Evolutionary conservation across 1,140 invertebrate genomes (phyloP).

Genomic region (Camponotus pennsylvanicus): DNA sequence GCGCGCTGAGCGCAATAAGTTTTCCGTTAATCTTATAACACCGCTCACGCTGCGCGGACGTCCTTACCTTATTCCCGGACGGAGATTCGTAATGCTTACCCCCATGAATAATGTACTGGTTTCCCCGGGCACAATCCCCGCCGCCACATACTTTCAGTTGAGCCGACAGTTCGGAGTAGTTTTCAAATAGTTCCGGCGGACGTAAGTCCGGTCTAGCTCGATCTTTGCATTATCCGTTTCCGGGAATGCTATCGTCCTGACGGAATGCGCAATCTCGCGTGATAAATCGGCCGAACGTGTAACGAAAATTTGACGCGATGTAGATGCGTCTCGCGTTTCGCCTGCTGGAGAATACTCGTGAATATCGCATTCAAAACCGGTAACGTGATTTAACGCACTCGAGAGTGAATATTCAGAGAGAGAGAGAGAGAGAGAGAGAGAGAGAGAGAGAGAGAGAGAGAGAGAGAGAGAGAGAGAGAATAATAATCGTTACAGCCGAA

Average conservation of each 20-base stretch:
- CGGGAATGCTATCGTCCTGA: constrained; percentile 53
- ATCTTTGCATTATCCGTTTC: constrained; percentile 74
- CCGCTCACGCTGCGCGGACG: constrained; percentile 54
- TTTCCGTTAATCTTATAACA: constrained; percentile 71
- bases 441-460: background rate
- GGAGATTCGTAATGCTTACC: constrained; percentile 72
- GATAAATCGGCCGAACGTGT: constrained; percentile 57
- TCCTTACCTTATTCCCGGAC: constrained; percentile 71
- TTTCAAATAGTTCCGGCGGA: constrained; percentile 75
- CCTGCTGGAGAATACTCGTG: background rate
- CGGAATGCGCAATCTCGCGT: constrained; percentile 50
- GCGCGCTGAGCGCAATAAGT: constrained; percentile 66
- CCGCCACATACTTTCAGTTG: constrained; percentile 75
- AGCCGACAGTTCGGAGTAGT: constrained; percentile 76
- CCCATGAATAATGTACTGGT: constrained; percentile 73
- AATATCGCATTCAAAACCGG: constrained; percentile 22
- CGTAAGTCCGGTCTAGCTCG: constrained; percentile 73
- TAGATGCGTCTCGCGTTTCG: background rate
- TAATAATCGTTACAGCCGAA: constrained; percentile 5
- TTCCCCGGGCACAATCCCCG: constrained; percentile 63
- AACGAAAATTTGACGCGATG: constrained; percentile 49
- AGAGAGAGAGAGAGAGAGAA: background rate
- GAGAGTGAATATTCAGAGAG: background rate
- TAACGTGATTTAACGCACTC: constrained; percentile 21
- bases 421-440: background rate